Conservation (phyloP, 2,113 vertebrate species). For the Trichomycterus rosablanca region DNA sequence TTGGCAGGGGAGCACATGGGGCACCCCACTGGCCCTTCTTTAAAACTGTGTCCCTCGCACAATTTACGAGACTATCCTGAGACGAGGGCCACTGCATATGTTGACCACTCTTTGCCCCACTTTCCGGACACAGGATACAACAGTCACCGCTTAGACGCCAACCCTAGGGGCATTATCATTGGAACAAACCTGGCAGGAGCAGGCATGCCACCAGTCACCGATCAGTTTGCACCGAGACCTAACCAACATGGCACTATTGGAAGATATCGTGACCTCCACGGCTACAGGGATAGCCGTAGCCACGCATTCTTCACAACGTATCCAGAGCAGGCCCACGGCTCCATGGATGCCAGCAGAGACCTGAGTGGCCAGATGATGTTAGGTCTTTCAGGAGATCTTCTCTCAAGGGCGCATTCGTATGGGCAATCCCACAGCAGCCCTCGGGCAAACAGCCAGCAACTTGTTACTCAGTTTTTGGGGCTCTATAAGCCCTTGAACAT, state of each 20-base stretch:
- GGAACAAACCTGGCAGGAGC: slow-evolving; percentile 67
- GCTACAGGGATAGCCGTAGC: slow-evolving; percentile 64
- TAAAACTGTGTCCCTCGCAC: slow-evolving; percentile 72
- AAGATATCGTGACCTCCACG: slow-evolving; percentile 66
- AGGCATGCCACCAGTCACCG: slow-evolving; percentile 69
- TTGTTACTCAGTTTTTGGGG: slow-evolving; percentile 63
- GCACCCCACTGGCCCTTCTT: slow-evolving; percentile 62
- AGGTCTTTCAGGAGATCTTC: slow-evolving; percentile 58
- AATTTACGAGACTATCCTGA: slow-evolving; percentile 67
- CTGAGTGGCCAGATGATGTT: slow-evolving; percentile 62
- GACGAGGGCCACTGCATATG: slow-evolving; percentile 64
- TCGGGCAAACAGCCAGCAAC: slow-evolving; percentile 63
- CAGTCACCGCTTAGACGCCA: slow-evolving; percentile 65
- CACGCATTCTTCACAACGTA: slow-evolving; percentile 66
- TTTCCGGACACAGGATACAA: slow-evolving; percentile 70
- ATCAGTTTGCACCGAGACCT: slow-evolving; percentile 63
- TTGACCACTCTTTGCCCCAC: slow-evolving; percentile 67
- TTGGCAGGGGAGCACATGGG: slow-evolving; percentile 60
- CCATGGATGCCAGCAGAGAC: slow-evolving; percentile 55
- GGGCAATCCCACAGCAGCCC: slow-evolving; percentile 47
- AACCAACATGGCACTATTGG: slow-evolving; percentile 66
- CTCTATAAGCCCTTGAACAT: slow-evolving; percentile 63
- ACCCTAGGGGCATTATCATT: slow-evolving; percentile 69
- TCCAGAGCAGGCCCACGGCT: slow-evolving; percentile 71
- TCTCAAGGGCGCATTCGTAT: slow-evolving; percentile 57